These are phyloP conservation scores for Cheilosia vernalis DNA, from an alignment of 2,888 invertebrate species.

Conservation along the genomic window DNA sequence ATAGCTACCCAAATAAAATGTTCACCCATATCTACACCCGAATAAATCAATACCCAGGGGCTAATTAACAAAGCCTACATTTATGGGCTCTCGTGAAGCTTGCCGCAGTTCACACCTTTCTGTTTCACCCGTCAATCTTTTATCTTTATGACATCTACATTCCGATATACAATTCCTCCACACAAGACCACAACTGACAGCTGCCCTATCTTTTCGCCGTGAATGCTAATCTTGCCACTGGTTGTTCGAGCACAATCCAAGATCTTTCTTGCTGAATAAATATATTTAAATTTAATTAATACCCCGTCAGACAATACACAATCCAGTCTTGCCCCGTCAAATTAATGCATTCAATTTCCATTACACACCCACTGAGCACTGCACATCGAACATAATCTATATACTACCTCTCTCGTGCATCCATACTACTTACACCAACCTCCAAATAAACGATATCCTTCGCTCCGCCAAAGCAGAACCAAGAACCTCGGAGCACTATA, in stretches of 20 bases:
- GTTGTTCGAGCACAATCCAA: slow-evolving; percentile 3
- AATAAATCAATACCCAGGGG: neutral
- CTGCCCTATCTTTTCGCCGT: slow-evolving; percentile 1
- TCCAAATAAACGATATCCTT: slow-evolving; percentile 45
- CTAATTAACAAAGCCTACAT: neutral
- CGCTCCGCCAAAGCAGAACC: slow-evolving; percentile 49
- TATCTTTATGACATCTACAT: slow-evolving; percentile 30
- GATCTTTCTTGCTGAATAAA: slow-evolving; percentile 50
- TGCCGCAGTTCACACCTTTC: slow-evolving; percentile 6
- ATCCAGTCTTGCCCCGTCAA: slow-evolving; percentile 68
- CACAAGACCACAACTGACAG: neutral
- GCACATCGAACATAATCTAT: slow-evolving; percentile 44
- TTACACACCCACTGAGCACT: slow-evolving; percentile 73
- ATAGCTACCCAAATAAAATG: too few relatives aligned
- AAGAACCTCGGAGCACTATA: slow-evolving; percentile 25
- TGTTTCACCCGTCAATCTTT: slow-evolving; percentile 1
- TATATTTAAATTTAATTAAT: slow-evolving; percentile 75
- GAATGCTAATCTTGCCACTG: slow-evolving; percentile 34
- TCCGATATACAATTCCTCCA: neutral
- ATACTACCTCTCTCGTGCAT: slow-evolving; percentile 38
- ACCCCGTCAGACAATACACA: slow-evolving; percentile 58
- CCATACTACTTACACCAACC: slow-evolving; percentile 15
- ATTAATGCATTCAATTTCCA: slow-evolving; percentile 75
- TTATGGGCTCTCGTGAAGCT: neutral
- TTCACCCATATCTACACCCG: too few relatives aligned